Conservation (phyloP, 53 echinoderm and acorn worm species). For the Zoroaster sp. region DNA sequence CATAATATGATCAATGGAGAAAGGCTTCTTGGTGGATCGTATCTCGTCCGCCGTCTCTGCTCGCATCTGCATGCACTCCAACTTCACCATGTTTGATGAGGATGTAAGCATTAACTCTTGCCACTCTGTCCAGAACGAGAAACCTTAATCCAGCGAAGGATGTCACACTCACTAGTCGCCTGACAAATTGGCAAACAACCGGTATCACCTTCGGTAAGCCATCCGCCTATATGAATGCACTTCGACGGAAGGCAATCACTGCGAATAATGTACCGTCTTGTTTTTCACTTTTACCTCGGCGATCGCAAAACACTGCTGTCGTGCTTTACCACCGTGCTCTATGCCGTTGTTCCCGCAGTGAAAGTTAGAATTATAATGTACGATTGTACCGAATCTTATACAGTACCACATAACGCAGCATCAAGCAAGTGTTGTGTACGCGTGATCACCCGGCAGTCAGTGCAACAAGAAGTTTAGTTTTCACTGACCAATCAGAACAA, state of each 20-base stretch:
- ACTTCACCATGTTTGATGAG: constrained; percentile 42
- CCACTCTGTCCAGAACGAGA: not conserved
- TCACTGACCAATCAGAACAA: constrained; percentile 24
- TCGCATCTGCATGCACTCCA: constrained; percentile 58
- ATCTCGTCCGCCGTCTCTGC: constrained; percentile 48
- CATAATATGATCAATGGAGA: constrained; percentile 46
- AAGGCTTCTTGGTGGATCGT: constrained; percentile 44
- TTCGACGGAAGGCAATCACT: not conserved
- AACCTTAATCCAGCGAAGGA: constrained; percentile 26
- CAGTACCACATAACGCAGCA: not conserved
- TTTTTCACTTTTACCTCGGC: not conserved
- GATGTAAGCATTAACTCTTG: constrained; percentile 4
- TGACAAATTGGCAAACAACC: constrained; percentile 25
- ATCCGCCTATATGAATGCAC: constrained; percentile 1
- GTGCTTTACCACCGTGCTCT: not conserved
- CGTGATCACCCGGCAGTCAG: constrained; percentile 41
- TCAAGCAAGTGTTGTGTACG: not conserved
- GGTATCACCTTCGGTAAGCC: constrained; percentile 39
- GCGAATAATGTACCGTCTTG: not conserved
- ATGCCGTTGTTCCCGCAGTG: not conserved
- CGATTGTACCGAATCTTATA: not conserved
- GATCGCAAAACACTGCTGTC: not conserved
- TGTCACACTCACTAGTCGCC: not conserved
- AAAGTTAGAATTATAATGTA: constrained; percentile 32
- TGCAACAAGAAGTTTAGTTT: constrained; percentile 55